Evolutionary conservation across 1,140 invertebrate species (phyloP), one percentile per base, ranked within the genome.

Genomic region (Drosophila navojoa): DNA sequence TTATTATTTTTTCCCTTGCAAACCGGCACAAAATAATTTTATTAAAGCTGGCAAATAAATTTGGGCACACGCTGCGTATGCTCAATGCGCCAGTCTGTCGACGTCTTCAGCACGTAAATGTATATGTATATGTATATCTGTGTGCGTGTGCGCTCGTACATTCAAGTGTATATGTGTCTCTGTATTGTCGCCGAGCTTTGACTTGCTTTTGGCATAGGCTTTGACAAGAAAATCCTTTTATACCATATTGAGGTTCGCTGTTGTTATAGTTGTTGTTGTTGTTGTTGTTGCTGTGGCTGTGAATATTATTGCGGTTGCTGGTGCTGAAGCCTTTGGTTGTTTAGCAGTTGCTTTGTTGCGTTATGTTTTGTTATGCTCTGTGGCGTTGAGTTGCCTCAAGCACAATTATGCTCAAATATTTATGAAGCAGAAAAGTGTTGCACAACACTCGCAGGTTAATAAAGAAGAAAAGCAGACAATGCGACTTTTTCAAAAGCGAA

Each of bases 221-320:
- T 71, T 69, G 68, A 54, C 73, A 87, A 87, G 82, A 58, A 87
- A 87, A 87, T 87, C 82, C 82, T 87, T 87, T 87, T 87, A 89
- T 76, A 68, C 50, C 84, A 81, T 49, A 77, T 82, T 73, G 82
- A 76, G 84, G 64, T 87, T 68, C 52, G 45, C 42, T 69, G 58
- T 69, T 70, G 79, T 68, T 86, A 60, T 67, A 69, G 57, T 45
- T 64, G 57, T 52, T 60, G 35, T 42, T 29, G 27, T 5, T 29
- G 52, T 13, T 49, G 35, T 42, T 29, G 27, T 5, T 29, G 52
- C 10, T 49, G 19, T 2, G 19, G 19, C 3, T 22, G 19, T 1
- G 69, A 16, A 35, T 68, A 54, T 50, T 58, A 49, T 25, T 67
- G 58, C 42, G 55, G 66, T 22, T 66, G 52, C 13, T 40, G 49